Base-by-base conservation (phyloP, 2,113 vertebrate genomes). In the Sinosuthora webbiana region DNA sequence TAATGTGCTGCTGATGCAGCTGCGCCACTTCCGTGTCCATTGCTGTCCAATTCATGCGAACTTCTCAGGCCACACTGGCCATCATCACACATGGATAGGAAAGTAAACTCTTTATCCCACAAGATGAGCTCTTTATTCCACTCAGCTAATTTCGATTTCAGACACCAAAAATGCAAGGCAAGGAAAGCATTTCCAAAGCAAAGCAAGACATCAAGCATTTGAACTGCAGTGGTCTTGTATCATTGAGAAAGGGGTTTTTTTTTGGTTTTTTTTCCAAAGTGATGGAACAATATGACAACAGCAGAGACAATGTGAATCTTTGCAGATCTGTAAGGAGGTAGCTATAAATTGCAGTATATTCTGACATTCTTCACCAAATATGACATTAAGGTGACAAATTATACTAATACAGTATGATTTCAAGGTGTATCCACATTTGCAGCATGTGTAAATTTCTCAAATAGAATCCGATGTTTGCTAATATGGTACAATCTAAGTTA, bases 401-500 rank as follows among this genome's bases (percentile, higher is more conserved):
- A 75, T 64, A 75, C 93, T 95, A 94, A 95, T 53, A 76, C 84
- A 83, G 84, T 75, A 63, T 81, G 92, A 97, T 96, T 97, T 95
- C 95, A 95, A 97, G 97, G 96, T 97, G 95, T 91, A 95, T 83
- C 90, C 92, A 95, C 75, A 87, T 87, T 95, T 85, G 89, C 77
- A 89, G 80, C 92, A 85, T 33, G 69, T 87, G 84, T 76, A 90
- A 71, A 97, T 95, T 96, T 96, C 95, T 97, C 95, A 97, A 96
- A 96, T 96, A 93, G 95, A 95, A 96, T 64, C 89, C 37, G 84
- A 97, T 97, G 96, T 97, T 97, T 97, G 93, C 97, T 97, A 97
- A 97, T 97, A 97, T 23, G 83, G 89, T 93, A 93, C 71, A 62
- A 97, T 97, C 95, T 92, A 37, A 97, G 96, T 95, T 97, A 97